phyloP scores from a whole-genome alignment of 2,797 vertebrate genomes.

The Propithecus perrieri region DNA sequence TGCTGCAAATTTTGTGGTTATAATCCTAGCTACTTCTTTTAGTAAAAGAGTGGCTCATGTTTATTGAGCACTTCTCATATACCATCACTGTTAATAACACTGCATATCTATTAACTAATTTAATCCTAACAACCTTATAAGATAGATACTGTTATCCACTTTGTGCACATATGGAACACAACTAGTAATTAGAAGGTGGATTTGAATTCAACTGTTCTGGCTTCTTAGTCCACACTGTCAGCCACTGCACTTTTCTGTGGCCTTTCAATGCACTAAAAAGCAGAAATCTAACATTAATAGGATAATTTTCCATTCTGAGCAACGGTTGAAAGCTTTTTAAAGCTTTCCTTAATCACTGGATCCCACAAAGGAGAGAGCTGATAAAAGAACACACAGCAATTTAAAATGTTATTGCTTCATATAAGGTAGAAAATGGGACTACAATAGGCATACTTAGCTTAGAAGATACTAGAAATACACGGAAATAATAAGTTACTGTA shows the following conservation, averaged over 20 bases:
- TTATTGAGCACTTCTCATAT: background rate
- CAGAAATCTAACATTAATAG: background rate
- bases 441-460: background rate
- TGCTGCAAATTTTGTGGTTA: background rate
- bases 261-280: background rate
- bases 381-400: background rate
- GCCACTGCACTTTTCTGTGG: background rate
- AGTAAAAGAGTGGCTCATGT: background rate
- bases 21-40: background rate
- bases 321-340: constrained; percentile 12
- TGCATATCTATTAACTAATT: background rate
- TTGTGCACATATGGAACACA: background rate
- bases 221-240: background rate
- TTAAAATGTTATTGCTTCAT: constrained; percentile 13
- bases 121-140: background rate
- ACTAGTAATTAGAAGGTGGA: background rate
- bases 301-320: constrained; percentile 25
- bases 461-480: background rate
- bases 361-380: background rate
- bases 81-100: background rate
- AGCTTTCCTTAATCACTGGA: constrained; percentile 22
- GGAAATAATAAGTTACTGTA: background rate
- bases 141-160: background rate
- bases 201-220: background rate
- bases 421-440: constrained; percentile 1